Evolutionary conservation across 2,797 vertebrate species (phyloP), one percentile per base, ranked within the genome.

Genomic region (Liparis tanakae): DNA sequence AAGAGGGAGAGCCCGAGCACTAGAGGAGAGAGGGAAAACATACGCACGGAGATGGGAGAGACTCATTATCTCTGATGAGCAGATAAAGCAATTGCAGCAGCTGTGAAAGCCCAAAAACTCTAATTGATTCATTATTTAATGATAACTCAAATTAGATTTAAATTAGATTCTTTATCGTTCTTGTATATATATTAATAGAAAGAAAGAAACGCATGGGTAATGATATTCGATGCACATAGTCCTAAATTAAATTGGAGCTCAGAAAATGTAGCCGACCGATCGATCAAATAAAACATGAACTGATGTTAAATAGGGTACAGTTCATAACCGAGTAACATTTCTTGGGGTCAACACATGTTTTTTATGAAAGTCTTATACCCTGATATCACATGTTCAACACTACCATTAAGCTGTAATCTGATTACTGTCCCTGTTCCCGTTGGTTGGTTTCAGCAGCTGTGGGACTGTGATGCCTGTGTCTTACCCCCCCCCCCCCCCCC

Each of bases 341-440:
- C 65, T 22, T 0, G 25, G 5, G 30, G 13, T 50, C 25, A 64
- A 74, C n/a, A 43, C 1, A 30, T 12, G 1, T 4, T 14, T 1
- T 63, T 63, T 41, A 58, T 4, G 60, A 30, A 51, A 41, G n/a
- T 25, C 30, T 76, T 50, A 54, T 50, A 53, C 5, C 37, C 69
- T 41, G 59, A 74, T 73, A 76, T 80, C 43, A 65, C 67, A 78
- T 83, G 67, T 83, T 72, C 46, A 64, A 74, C 87, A 78, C 67
- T 83, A 80, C 72, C 80, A 67, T 82, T 70, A 3, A 67, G 65
- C 51, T 54, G 4, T 88, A 80, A 90, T 90, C 84, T 80, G 87
- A 91, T 90, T 86, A 81, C 53, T 61, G 84, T 81, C 82, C 79
- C 54, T 81, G 50, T 57, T 86, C 76, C 79, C 63, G 65, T 18